Base-by-base conservation (phyloP, 2,888 invertebrate genomes). In the Melinopterus prodromus region DNA sequence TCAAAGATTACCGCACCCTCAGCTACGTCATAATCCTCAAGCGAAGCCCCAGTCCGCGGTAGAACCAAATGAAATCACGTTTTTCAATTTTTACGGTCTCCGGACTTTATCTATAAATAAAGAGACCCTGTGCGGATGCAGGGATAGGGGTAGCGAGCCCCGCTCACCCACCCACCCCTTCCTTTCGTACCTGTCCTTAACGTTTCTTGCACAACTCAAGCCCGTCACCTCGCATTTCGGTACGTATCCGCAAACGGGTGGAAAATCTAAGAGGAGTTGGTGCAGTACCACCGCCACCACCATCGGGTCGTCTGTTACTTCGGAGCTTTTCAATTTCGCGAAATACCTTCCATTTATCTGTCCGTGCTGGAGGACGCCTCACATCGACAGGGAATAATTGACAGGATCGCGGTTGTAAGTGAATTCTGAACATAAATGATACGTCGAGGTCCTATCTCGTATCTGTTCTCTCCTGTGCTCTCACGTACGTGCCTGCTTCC, bases 301-400 rank as follows among this genome's bases (percentile, higher is more conserved):
- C 53, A 9, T 53, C 53, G 53, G 53, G 12, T 53, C 37, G 80
- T 53, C 79, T 74, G 77, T 80, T 78, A 80, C 76, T 79, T 70
- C 76, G 72, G 81, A 81, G 81, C 81, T 82, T 83, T 83, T 82
- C 82, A 82, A 80, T 83, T 83, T 79, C 78, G 81, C 77, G 82
- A 84, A 83, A 85, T 83, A 83, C 84, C 82, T 84, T 81, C 82
- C 82, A 84, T 85, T 84, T 83, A 84, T 85, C 84, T 84, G 84
- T 83, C 84, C 82, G 78, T 80, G 53, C 81, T 77, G 70, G 80
- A 81, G 82, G 81, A 82, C 82, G 83, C 80, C 82, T 80, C 79
- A 72, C 82, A 82, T 86, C 86, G 87, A 87, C 87, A 84, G 84
- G 85, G 86, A 87, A 87, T 88, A 88, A 88, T 88, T 88, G 88